A percentile compares a stretch with the other conserved stretches of the same genome.
These are phyloP conservation scores for Oophaga sylvatica DNA, from an alignment of 2,797 vertebrate genomes.

Conservation along the genomic window DNA sequence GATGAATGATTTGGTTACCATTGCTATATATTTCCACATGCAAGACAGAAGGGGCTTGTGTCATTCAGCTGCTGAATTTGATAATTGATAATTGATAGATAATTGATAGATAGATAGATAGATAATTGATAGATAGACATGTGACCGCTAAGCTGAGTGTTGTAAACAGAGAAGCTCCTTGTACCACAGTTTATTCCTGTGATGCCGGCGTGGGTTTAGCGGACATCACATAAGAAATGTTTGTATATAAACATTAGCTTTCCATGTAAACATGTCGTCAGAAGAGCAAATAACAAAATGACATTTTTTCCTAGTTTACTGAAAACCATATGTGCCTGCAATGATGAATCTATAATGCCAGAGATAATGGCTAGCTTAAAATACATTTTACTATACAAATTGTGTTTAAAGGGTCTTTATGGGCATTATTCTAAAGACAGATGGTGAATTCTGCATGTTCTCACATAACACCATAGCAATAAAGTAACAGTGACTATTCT, in stretches of 20 bases:
- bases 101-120: background rate
- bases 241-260: conserved; percentile 49
- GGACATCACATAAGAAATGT: conserved; percentile 42
- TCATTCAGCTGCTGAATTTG: too few relatives aligned
- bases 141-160: conserved; percentile 29
- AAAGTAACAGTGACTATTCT: background rate
- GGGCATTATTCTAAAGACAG: background rate
- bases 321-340: conserved; percentile 18
- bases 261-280: conserved; percentile 39
- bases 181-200: conserved; percentile 41
- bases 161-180: conserved; percentile 22
- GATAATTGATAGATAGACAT: conserved; percentile 1
- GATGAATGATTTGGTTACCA: too few relatives aligned
- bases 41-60: too few relatives aligned
- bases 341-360: background rate
- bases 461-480: background rate
- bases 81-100: too few relatives aligned
- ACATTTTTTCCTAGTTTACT: conserved; percentile 18
- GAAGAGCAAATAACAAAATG: conserved; percentile 33
- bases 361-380: background rate
- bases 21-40: too few relatives aligned
- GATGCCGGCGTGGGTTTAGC: conserved; percentile 32
- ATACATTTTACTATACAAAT: background rate
- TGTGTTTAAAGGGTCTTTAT: background rate
- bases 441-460: background rate